Conservation (phyloP, 2,113 vertebrate species). For the Sminthopsis crassicaudata region DNA sequence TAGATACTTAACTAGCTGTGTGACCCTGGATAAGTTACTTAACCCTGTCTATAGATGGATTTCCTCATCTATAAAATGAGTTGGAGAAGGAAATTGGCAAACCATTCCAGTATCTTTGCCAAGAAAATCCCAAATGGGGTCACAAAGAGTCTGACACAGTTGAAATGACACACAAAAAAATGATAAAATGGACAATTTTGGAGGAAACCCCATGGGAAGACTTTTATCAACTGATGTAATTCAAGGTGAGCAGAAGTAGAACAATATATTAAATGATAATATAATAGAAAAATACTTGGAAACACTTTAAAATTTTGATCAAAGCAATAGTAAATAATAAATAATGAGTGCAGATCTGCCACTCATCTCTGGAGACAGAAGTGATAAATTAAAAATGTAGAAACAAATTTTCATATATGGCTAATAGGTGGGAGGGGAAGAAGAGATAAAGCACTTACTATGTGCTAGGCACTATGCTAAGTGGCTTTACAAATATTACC, state of each 20-base stretch:
- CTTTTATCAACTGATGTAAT: background rate
- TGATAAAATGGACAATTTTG: background rate
- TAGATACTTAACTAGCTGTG: too few species aligned
- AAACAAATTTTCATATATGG: background rate
- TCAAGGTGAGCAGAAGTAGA: background rate
- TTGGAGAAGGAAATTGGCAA: too few species aligned
- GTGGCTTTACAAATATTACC: too few species aligned
- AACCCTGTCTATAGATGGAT: too few species aligned
- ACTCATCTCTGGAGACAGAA: background rate
- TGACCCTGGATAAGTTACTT: too few species aligned
- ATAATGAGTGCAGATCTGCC: background rate
- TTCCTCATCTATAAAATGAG: too few species aligned
- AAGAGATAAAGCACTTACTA: background rate
- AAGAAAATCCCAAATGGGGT: too few species aligned
- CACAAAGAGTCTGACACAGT: too few species aligned
- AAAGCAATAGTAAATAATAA: background rate
- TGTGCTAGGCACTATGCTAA: background rate
- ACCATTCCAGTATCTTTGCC: too few species aligned
- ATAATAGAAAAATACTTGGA: background rate
- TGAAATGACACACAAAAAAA: background rate
- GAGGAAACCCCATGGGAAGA: background rate
- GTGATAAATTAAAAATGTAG: background rate
- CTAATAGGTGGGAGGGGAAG: background rate
- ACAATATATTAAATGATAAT: background rate
- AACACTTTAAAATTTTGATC: background rate